Evolutionary conservation across 2,113 vertebrate genomes (phyloP).

Genomic region (Pachyramphus minor): DNA sequence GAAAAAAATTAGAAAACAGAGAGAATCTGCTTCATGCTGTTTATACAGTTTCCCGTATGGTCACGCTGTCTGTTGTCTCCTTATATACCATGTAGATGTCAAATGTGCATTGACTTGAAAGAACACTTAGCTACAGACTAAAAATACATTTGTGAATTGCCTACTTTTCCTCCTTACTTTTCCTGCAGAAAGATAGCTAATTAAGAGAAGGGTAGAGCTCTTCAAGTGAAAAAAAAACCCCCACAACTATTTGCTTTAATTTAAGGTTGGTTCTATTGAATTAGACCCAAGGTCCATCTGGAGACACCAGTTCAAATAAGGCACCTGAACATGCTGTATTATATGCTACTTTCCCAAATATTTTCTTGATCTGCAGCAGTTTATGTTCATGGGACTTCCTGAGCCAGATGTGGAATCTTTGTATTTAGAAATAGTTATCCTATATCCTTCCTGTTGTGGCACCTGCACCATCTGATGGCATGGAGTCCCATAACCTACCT

Average conservation of each 20-base stretch:
- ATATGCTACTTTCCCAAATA: background rate
- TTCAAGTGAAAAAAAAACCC: background rate
- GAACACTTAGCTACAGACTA: background rate
- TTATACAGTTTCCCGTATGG: background rate
- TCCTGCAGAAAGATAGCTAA: background rate
- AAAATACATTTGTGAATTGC: background rate
- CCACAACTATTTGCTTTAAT: background rate
- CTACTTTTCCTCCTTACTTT: background rate
- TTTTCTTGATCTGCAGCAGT: background rate
- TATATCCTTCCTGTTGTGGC: background rate
- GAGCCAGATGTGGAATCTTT: background rate
- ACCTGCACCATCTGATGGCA: background rate
- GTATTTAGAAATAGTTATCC: background rate
- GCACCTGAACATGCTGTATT: background rate
- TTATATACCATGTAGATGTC: background rate
- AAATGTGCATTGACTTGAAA: background rate
- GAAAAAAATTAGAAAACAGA: background rate
- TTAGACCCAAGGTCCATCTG: background rate
- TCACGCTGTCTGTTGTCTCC: background rate
- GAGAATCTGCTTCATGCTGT: background rate
- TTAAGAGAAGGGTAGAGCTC: background rate
- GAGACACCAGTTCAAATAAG: background rate
- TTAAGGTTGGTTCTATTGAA: background rate
- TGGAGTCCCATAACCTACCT: background rate
- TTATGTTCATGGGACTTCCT: background rate